These are phyloP conservation scores for Prionchulus punctatus DNA, from an alignment of 2,888 invertebrate species.

Conservation along the genomic window DNA sequence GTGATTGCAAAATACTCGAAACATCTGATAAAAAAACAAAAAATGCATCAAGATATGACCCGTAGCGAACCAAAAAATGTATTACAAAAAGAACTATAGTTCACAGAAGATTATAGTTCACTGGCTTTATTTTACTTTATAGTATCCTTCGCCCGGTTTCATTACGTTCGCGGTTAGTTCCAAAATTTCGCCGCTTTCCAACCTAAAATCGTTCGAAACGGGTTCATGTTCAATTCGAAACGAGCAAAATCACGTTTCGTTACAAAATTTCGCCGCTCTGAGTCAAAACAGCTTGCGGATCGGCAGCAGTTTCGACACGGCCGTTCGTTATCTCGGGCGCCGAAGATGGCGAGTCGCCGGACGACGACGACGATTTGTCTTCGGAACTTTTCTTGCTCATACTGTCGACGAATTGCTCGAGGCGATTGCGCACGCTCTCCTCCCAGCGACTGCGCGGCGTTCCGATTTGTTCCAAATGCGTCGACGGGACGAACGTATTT, in stretches of 20 bases:
- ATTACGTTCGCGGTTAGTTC: slow-evolving; percentile 1
- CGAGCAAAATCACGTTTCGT: too few species aligned
- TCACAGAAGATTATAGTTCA: not conserved
- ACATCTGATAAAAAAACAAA: slow-evolving; percentile 5
- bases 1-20: slow-evolving; percentile 1
- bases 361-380: not conserved
- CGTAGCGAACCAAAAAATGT: not conserved
- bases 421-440: too few species aligned
- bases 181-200: slow-evolving; percentile 6
- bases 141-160: not conserved
- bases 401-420: too few species aligned
- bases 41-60: not conserved
- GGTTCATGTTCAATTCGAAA: too few species aligned
- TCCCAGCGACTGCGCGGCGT: too few species aligned
- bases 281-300: too few species aligned
- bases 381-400: not conserved
- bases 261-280: too few species aligned
- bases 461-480: too few species aligned
- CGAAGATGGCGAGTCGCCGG: too few species aligned
- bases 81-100: not conserved
- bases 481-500: too few species aligned
- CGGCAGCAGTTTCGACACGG: too few species aligned
- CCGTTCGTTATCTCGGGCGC: too few species aligned
- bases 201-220: not conserved
- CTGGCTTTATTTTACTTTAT: not conserved